Conservation (phyloP, 2,888 invertebrate genomes). For the Ligdia adustata region DNA sequence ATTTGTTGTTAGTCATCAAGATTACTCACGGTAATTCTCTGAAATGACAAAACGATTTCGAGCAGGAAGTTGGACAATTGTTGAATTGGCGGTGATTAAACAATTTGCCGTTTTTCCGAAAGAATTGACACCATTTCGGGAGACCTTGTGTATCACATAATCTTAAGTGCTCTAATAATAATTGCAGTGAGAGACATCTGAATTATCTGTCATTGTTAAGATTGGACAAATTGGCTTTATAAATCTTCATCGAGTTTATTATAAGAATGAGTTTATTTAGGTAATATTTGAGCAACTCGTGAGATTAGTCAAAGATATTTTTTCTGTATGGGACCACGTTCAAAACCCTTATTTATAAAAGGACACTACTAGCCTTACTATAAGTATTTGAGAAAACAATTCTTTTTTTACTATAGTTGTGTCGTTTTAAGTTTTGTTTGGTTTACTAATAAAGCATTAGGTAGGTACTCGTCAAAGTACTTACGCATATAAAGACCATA, state of each 20-base stretch:
- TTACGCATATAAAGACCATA: neutral
- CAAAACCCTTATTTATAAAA: too few species aligned
- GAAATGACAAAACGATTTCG: slow-evolving; percentile 55
- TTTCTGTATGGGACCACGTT: too few species aligned
- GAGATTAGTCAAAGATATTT: too few species aligned
- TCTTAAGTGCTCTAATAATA: slow-evolving; percentile 21
- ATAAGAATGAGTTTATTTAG: slow-evolving; percentile 7
- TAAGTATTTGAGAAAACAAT: too few species aligned
- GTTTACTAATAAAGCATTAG: too few species aligned
- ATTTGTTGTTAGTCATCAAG: slow-evolving; percentile 30
- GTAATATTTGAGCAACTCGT: too few species aligned
- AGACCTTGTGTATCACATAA: slow-evolving; percentile 24
- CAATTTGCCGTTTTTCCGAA: slow-evolving; percentile 50
- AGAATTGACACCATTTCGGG: slow-evolving; percentile 41
- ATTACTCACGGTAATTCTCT: slow-evolving; percentile 49
- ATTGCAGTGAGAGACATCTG: slow-evolving; percentile 10
- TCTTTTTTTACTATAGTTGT: too few species aligned
- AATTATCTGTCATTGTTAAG: slow-evolving; percentile 8
- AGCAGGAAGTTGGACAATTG: slow-evolving; percentile 49
- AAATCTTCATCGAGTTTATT: slow-evolving; percentile 19
- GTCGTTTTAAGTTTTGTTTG: too few species aligned
- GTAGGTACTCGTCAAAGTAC: too few species aligned
- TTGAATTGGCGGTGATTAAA: slow-evolving; percentile 61
- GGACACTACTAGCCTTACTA: too few species aligned
- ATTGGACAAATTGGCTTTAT: slow-evolving; percentile 16